These are phyloP conservation scores for Dipodomys ordii DNA, from an alignment of 2,113 vertebrate genomes.

Conservation along the genomic window DNA sequence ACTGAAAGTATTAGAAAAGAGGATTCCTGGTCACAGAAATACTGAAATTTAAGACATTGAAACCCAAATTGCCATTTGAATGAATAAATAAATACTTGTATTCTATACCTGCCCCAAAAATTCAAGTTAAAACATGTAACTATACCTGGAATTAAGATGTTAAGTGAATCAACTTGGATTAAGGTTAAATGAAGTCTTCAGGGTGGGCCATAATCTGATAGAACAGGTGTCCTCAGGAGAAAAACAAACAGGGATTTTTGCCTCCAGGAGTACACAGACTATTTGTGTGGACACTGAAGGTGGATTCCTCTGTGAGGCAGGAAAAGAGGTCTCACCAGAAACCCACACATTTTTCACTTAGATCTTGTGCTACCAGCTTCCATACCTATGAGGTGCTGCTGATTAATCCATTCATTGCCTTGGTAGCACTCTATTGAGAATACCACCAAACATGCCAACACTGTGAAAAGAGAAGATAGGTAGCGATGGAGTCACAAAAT, in stretches of 20 bases:
- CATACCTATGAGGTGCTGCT: neutral
- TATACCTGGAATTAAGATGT: neutral
- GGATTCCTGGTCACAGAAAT: neutral
- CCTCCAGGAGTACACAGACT: neutral
- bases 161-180: neutral
- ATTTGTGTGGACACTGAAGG: neutral
- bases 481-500: neutral
- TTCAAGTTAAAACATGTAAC: neutral
- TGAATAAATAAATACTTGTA: neutral
- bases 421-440: neutral
- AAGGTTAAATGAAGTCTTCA: neutral
- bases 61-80: neutral
- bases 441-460: neutral
- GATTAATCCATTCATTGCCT: too few species aligned
- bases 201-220: neutral
- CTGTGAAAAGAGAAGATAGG: fast-evolving
- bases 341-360: neutral
- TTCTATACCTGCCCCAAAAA: neutral
- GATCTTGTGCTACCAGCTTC: neutral
- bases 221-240: neutral
- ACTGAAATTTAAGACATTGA: neutral
- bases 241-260: neutral
- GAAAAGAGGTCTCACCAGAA: neutral
- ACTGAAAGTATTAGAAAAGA: neutral
- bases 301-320: neutral